Evolutionary conservation across 64 coral and sea anemone species (phyloP), one percentile per base, ranked within the genome.

Genomic region (Actinia tenebrosa): DNA sequence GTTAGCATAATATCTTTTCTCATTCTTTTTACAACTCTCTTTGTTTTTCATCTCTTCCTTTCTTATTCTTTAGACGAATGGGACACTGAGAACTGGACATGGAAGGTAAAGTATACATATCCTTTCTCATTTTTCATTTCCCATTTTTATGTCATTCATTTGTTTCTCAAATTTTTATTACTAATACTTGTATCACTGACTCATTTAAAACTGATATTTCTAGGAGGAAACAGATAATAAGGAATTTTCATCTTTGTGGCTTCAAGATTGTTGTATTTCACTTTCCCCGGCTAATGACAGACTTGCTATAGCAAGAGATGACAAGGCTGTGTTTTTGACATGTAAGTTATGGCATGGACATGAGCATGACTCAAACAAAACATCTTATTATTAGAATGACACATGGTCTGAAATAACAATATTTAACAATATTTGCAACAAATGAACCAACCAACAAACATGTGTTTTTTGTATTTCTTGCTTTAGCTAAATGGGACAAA

Each of bases 221-320:
- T 10, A 50, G 79, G 79, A 85, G 3, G 82, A 84, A 53, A 42
- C 83, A 17, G 83, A 85, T 37, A 63, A 83, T 11, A 2, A 44
- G 53, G 54, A 2, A 14, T 22, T 61, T 17, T 61, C 53, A 13
- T 60, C 56, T 18, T 89, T 87, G 22, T 99, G 93, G 93, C 88
- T 99, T 27, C 97, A 99, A 89, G 97, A 99, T 43, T 95, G 97
- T 54, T 99, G 93, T 68, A 95, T 99, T 86, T 92, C 93, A 10
- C 56, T 99, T 13, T 99, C 97, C 25, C 97, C 97, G 83, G 94
- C 91, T 42, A 95, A 99, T 79, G 97, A 99, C 79, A 88, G 86
- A 19, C 83, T 99, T 45, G 97, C 91, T 15, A 82, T 99, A 64
- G 97, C 90, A 46, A 92, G 89, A 55, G 87, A 95, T 90, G 97